These are phyloP conservation scores for Melangyna quadrimaculata DNA, from an alignment of 2,888 invertebrate genomes.

Conservation along the genomic window DNA sequence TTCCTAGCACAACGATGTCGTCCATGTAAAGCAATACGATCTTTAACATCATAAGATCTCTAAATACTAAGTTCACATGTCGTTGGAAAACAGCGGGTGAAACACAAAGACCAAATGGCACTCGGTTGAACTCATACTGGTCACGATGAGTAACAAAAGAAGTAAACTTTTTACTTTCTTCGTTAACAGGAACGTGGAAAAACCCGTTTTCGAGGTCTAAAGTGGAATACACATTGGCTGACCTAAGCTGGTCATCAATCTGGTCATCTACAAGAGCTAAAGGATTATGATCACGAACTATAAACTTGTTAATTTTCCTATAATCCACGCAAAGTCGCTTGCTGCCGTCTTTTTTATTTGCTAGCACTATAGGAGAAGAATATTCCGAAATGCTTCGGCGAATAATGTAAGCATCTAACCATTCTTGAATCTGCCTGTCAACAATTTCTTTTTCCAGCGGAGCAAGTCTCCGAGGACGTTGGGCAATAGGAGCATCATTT, in stretches of 20 bases:
- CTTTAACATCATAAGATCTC: background rate
- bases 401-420: background rate
- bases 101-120: too few relatives aligned
- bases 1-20: constrained; percentile 71
- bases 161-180: too few relatives aligned
- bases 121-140: too few relatives aligned
- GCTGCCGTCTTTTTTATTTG: background rate
- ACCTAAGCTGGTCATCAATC: background rate
- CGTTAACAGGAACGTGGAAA: too few relatives aligned
- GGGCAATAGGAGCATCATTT: background rate
- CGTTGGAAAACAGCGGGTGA: too few relatives aligned
- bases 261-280: background rate
- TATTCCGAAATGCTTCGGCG: background rate
- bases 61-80: constrained; percentile 56
- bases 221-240: background rate
- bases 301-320: background rate
- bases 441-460: too few relatives aligned
- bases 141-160: too few relatives aligned
- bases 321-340: background rate
- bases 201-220: background rate
- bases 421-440: background rate
- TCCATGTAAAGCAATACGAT: constrained; percentile 72
- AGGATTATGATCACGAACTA: background rate
- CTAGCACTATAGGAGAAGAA: background rate
- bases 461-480: background rate